These are phyloP conservation scores for Zaprionus davidi DNA, from an alignment of 1,140 invertebrate species.

Conservation along the genomic window DNA sequence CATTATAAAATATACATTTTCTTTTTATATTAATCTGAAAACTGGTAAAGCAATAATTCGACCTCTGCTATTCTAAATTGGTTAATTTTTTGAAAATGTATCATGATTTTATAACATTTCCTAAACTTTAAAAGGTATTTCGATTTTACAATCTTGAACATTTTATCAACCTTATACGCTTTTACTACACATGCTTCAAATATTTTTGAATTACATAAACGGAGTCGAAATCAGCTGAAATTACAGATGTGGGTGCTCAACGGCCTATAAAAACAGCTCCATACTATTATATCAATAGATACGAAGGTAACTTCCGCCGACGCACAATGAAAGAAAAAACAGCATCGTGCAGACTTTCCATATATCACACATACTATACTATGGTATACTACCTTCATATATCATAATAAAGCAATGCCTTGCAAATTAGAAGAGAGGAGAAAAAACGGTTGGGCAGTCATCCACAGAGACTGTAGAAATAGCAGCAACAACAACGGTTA, in stretches of 20 bases:
- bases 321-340: constrained; percentile 17
- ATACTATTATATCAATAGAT: constrained; percentile 27
- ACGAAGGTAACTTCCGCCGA: constrained; percentile 13
- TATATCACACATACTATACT: neutral
- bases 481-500: constrained; percentile 23
- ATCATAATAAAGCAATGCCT: constrained; percentile 24
- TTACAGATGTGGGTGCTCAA: constrained; percentile 7
- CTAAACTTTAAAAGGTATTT: neutral
- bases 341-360: constrained; percentile 32
- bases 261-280: constrained; percentile 20
- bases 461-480: constrained; percentile 35
- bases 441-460: constrained; percentile 51
- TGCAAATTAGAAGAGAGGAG: constrained; percentile 55
- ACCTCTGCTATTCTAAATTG: neutral
- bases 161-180: neutral
- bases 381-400: constrained; percentile 3
- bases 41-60: neutral
- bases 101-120: neutral
- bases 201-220: constrained; percentile 12
- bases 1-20: neutral
- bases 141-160: neutral
- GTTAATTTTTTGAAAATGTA: neutral
- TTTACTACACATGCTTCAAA: neutral
- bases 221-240: neutral
- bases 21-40: neutral